A percentile compares a stretch with the other conserved stretches of the same genome.
Evolutionary conservation across 2,888 invertebrate species (phyloP).

Genomic region (Agrochola litura): DNA sequence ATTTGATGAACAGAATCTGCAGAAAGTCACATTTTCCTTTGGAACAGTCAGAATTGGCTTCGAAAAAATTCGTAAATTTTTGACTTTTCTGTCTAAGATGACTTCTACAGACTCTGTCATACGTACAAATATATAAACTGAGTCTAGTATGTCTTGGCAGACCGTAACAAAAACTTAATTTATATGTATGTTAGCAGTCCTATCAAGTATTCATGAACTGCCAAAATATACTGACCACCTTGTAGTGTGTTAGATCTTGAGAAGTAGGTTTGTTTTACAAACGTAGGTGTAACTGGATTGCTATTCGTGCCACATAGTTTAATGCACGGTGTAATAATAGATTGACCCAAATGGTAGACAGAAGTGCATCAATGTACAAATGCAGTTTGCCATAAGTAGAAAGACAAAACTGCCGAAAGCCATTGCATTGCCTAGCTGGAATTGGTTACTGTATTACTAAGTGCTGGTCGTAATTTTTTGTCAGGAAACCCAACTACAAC

Average conservation of each 20-base stretch:
- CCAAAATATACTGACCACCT: conserved; percentile 39
- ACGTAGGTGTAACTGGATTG: conserved; percentile 44
- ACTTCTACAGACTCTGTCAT: conserved; percentile 9
- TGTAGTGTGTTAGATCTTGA: conserved; percentile 4
- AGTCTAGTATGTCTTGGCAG: conserved; percentile 24
- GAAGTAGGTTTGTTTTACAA: conserved; percentile 7
- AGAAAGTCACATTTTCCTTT: neutral
- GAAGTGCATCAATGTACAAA: too few relatives aligned
- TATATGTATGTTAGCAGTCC: neutral
- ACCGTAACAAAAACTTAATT: neutral
- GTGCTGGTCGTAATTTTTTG: neutral
- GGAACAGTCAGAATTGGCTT: neutral
- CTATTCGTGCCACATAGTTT: conserved; percentile 11
- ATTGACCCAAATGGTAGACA: neutral
- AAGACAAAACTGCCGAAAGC: neutral
- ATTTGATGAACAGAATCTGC: conserved; percentile 24
- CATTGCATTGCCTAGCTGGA: neutral
- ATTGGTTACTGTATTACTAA: neutral
- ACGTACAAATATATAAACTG: neutral
- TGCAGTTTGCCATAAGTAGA: neutral
- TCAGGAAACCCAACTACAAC: neutral
- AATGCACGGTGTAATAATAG: conserved; percentile 6
- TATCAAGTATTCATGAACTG: conserved; percentile 1
- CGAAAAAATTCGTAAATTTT: neutral
- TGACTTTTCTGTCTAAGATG: conserved; percentile 1